Conservation (phyloP, 2,888 invertebrate genomes). For the Drosophila siamana region DNA sequence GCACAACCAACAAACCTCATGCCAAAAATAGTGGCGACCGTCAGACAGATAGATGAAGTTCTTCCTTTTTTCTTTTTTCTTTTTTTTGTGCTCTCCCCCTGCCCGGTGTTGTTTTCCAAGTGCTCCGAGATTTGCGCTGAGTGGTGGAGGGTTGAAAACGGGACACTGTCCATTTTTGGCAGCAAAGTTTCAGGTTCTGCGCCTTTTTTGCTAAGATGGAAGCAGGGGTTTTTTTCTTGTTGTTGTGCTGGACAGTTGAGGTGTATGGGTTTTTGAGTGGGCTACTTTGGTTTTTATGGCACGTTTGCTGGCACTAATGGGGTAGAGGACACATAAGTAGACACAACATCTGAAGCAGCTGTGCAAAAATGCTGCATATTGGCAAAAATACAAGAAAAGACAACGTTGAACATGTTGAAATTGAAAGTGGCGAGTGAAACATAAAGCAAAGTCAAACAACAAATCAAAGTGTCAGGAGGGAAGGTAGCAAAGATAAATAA, state of each 20-base stretch:
- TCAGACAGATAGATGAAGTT: slow-evolving; percentile 23
- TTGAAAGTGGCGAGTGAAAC: slow-evolving; percentile 54
- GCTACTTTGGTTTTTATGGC: slow-evolving; percentile 70
- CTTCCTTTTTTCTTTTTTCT: neutral
- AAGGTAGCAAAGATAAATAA: slow-evolving; percentile 51
- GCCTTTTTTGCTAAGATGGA: slow-evolving; percentile 18
- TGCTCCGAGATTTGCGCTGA: slow-evolving; percentile 11
- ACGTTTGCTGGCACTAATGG: slow-evolving; percentile 38
- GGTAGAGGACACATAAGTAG: slow-evolving; percentile 23
- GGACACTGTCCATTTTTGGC: slow-evolving; percentile 59
- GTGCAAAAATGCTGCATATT: slow-evolving; percentile 18
- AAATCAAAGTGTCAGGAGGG: slow-evolving; percentile 59
- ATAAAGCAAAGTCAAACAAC: slow-evolving; percentile 60
- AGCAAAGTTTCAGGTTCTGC: slow-evolving; percentile 46
- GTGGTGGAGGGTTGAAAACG: slow-evolving; percentile 1
- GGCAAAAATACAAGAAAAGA: neutral
- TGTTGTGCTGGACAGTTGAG: slow-evolving; percentile 30
- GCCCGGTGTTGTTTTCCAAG: neutral
- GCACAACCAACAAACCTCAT: slow-evolving; percentile 38
- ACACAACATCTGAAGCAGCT: slow-evolving; percentile 5
- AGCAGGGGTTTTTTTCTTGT: slow-evolving; percentile 28
- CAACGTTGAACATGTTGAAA: slow-evolving; percentile 23
- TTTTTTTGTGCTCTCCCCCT: neutral
- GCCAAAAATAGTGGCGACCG: slow-evolving; percentile 9
- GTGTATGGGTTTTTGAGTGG: slow-evolving; percentile 70